Conservation (phyloP, 2,888 invertebrate genomes). For the Rhagium mordax region DNA sequence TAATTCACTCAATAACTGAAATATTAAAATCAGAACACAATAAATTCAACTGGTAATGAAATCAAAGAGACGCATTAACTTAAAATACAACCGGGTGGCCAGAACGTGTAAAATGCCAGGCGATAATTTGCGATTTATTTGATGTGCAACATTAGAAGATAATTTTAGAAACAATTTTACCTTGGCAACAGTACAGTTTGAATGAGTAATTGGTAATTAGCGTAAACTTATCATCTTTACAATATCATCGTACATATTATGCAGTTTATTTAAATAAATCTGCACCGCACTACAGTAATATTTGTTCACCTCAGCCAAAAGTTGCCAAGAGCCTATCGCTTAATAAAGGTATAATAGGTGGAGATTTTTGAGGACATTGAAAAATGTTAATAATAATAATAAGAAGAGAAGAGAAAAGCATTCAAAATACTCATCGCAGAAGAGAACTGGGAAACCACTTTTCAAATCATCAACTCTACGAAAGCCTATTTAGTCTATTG, state of each 20-base stretch:
- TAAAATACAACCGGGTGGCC: conserved; percentile 20
- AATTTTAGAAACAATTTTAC: conserved; percentile 30
- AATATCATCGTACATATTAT: background rate
- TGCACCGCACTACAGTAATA: background rate
- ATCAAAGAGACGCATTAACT: conserved; percentile 27
- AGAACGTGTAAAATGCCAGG: background rate
- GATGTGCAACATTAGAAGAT: conserved; percentile 16
- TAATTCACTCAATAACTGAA: background rate
- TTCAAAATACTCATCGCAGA: no score
- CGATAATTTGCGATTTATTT: conserved; percentile 29
- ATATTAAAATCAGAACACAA: background rate
- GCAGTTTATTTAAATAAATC: no score
- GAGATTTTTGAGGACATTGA: no score
- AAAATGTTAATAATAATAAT: no score
- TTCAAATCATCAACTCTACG: no score
- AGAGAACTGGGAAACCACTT: no score
- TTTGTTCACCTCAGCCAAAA: background rate
- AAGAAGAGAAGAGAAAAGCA: no score
- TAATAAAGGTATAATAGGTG: no score
- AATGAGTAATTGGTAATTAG: conserved; percentile 23
- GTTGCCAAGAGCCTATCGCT: no score
- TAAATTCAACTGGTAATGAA: background rate
- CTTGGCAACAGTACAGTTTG: conserved; percentile 28
- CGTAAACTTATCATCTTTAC: background rate
- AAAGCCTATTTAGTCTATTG: no score